These are phyloP conservation scores for Lithophane socia DNA, from an alignment of 2,888 invertebrate genomes.

Conservation along the genomic window DNA sequence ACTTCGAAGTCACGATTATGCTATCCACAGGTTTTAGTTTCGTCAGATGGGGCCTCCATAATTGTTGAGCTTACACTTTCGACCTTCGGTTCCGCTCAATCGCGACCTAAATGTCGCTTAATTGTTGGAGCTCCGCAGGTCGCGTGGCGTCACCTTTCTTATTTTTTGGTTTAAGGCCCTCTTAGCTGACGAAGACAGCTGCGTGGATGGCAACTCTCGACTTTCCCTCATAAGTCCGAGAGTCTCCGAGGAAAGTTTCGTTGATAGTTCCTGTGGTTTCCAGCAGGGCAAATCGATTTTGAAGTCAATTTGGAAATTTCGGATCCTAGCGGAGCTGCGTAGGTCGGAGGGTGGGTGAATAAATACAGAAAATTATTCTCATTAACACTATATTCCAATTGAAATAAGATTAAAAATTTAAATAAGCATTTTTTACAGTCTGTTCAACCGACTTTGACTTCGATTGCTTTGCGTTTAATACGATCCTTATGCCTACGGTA, in stretches of 20 bases:
- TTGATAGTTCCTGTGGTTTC: too few relatives aligned
- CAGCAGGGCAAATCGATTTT: too few relatives aligned
- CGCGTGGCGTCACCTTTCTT: not conserved
- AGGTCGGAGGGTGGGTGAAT: too few relatives aligned
- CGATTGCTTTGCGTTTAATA: too few relatives aligned
- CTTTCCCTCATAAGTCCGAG: not conserved
- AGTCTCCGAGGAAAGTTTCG: not conserved
- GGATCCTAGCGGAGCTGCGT: too few relatives aligned
- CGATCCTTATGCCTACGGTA: too few relatives aligned
- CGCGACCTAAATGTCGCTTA: not conserved
- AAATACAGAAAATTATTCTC: too few relatives aligned
- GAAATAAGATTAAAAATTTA: too few relatives aligned
- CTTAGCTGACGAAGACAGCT: not conserved
- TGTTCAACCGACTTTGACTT: too few relatives aligned
- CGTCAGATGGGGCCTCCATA: not conserved
- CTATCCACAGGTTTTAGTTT: not conserved
- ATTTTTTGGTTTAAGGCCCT: not conserved
- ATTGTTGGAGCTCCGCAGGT: not conserved
- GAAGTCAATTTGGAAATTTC: too few relatives aligned
- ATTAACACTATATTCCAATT: too few relatives aligned
- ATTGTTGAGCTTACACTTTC: not conserved
- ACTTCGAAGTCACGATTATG: not conserved
- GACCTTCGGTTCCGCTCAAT: not conserved
- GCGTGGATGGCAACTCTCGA: not conserved
- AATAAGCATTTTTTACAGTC: too few relatives aligned